phyloP scores from a whole-genome alignment of 1,140 invertebrate genomes.

The Vanessa tameamea region DNA sequence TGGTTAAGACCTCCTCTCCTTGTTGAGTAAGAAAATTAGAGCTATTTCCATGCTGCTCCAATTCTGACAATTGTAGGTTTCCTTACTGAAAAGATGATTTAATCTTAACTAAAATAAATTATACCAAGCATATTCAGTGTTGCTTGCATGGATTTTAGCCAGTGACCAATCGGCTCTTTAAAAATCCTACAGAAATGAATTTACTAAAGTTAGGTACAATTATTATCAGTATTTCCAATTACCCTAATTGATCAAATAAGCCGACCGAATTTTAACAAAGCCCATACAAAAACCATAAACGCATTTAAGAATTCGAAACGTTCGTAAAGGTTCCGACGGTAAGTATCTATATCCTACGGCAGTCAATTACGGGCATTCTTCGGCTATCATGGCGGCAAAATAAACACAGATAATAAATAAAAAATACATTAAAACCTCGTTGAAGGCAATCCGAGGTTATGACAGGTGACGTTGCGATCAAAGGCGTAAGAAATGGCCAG shows the following conservation, averaged over 20 bases:
- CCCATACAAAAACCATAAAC: slow-evolving; percentile 7
- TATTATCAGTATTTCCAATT: background rate
- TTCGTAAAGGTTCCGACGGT: slow-evolving; percentile 27
- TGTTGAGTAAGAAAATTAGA: too few species aligned
- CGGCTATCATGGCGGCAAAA: slow-evolving; percentile 40
- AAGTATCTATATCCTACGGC: slow-evolving; percentile 35
- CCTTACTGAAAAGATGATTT: too few species aligned
- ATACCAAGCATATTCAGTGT: too few species aligned
- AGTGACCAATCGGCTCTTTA: too few species aligned
- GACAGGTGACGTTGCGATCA: slow-evolving; percentile 61
- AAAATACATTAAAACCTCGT: slow-evolving; percentile 55
- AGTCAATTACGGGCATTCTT: slow-evolving; percentile 58
- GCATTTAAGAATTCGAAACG: slow-evolving; percentile 22
- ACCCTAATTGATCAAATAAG: slow-evolving; percentile 10
- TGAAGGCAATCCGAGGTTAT: slow-evolving; percentile 58
- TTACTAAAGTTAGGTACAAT: too few species aligned
- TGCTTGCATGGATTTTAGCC: too few species aligned
- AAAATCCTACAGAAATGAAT: too few species aligned
- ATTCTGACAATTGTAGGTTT: too few species aligned
- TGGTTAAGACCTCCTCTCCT: too few species aligned
- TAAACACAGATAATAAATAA: slow-evolving; percentile 58
- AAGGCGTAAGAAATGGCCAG: slow-evolving; percentile 56
- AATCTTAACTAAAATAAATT: too few species aligned
- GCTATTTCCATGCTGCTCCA: too few species aligned
- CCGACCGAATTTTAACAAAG: slow-evolving; percentile 7